Evolutionary conservation across 2,113 vertebrate genomes (phyloP).

Genomic region (Pseudolaguvia tuberculata): DNA sequence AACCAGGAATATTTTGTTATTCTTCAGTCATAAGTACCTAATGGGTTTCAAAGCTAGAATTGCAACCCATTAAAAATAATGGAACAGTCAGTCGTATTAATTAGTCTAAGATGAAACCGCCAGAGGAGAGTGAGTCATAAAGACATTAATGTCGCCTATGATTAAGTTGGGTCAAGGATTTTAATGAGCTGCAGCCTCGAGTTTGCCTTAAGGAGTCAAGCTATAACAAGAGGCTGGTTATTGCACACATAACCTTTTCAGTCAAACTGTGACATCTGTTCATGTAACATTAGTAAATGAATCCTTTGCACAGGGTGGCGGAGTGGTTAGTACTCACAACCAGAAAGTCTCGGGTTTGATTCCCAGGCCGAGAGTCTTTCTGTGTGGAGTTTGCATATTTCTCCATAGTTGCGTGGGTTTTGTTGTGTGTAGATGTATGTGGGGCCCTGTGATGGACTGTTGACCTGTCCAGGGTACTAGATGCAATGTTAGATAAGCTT

Average conservation of each 20-base stretch:
- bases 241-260: not conserved
- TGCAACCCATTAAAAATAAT: not conserved
- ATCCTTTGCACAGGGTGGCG: not conserved
- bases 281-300: not conserved
- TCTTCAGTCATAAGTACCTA: not conserved
- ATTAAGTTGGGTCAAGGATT: not conserved
- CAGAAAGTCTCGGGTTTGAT: too few relatives aligned
- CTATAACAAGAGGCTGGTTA: not conserved
- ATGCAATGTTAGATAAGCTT: too few relatives aligned
- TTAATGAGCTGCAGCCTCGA: not conserved
- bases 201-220: not conserved
- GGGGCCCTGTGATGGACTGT: too few relatives aligned
- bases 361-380: too few relatives aligned
- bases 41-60: not conserved
- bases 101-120: slow-evolving; percentile 4
- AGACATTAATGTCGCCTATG: slow-evolving; percentile 2
- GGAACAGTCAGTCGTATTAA: not conserved
- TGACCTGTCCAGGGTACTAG: too few relatives aligned
- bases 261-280: not conserved
- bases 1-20: not conserved
- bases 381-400: too few relatives aligned
- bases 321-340: too few relatives aligned
- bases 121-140: not conserved
- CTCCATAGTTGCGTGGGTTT: too few relatives aligned
- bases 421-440: too few relatives aligned